Conservation (phyloP, 2,888 invertebrate species). For the Agonopterix arenella region DNA sequence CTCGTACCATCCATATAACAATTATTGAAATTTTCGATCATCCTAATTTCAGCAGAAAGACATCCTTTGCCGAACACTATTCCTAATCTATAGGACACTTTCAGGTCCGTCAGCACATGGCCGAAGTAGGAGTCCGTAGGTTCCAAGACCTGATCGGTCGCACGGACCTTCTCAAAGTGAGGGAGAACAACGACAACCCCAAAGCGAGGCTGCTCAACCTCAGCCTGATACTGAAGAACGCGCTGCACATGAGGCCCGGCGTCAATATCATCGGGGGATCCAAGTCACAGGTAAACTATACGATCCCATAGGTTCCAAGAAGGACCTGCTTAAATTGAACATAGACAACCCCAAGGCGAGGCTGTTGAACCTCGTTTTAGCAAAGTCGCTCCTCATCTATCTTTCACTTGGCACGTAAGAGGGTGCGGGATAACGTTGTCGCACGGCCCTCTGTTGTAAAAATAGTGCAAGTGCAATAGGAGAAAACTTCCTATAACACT, state of each 20-base stretch:
- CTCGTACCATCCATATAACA: too few species aligned
- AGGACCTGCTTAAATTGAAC: slow-evolving; percentile 83
- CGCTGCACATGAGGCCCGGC: slow-evolving; percentile 91
- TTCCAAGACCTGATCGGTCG: slow-evolving; percentile 96
- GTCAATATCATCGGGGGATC: slow-evolving; percentile 94
- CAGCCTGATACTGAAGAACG: slow-evolving; percentile 90
- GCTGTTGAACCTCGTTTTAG: slow-evolving; percentile 82
- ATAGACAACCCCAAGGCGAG: slow-evolving; percentile 87
- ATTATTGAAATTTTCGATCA: too few species aligned
- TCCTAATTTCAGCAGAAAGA: too few species aligned
- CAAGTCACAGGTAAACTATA: slow-evolving; percentile 79
- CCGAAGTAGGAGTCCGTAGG: slow-evolving; percentile 89
- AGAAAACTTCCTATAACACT: too few species aligned
- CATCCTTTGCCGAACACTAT: too few species aligned
- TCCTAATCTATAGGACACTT: neutral
- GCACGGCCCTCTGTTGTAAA: too few species aligned
- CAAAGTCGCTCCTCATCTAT: too few species aligned
- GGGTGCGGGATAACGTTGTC: too few species aligned
- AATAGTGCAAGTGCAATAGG: too few species aligned
- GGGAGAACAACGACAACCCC: slow-evolving; percentile 81
- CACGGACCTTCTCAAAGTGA: slow-evolving; percentile 89
- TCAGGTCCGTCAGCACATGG: slow-evolving; percentile 93
- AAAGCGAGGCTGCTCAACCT: slow-evolving; percentile 93
- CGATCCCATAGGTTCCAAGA: slow-evolving; percentile 86
- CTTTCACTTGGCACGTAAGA: too few species aligned